These are phyloP conservation scores for Colaptes auratus DNA, from an alignment of 2,113 vertebrate genomes.

Conservation along the genomic window DNA sequence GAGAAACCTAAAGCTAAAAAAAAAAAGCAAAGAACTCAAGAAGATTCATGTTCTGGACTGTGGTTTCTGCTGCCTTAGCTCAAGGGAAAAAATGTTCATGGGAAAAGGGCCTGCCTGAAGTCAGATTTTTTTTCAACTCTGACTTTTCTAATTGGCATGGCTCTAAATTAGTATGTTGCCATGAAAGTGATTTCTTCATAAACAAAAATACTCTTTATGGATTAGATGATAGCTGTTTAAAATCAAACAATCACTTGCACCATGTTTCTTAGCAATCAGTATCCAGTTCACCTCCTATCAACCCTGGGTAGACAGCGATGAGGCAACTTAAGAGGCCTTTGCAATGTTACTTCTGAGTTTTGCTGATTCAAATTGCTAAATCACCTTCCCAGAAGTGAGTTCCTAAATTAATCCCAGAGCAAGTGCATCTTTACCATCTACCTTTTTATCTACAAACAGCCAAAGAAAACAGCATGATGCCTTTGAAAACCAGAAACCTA, in stretches of 20 bases:
- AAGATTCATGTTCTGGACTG: conserved; percentile 59
- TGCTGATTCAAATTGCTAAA: not conserved
- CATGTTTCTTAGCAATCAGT: not conserved
- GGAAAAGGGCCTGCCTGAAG: conserved; percentile 46
- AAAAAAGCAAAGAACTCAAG: conserved; percentile 24
- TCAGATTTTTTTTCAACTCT: conserved; percentile 18
- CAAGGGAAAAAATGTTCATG: conserved; percentile 58
- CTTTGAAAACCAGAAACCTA: not conserved
- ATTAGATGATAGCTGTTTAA: not conserved
- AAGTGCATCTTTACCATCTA: not conserved
- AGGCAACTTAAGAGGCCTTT: not conserved
- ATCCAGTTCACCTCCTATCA: not conserved
- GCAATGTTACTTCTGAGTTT: not conserved
- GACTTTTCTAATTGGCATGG: not conserved
- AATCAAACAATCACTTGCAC: conserved; percentile 1
- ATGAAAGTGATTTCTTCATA: not conserved
- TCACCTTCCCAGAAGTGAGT: not conserved
- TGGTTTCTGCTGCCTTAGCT: conserved; percentile 44
- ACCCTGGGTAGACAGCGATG: not conserved
- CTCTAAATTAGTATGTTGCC: conserved; percentile 31
- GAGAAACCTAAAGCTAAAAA: conserved; percentile 55
- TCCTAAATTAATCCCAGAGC: not conserved
- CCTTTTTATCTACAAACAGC: not conserved
- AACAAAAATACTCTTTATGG: conserved; percentile 19
- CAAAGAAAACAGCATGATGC: not conserved